Evolutionary conservation across 2,888 invertebrate species (phyloP), one percentile per base, ranked within the genome.

Genomic region (Blera fallax): DNA sequence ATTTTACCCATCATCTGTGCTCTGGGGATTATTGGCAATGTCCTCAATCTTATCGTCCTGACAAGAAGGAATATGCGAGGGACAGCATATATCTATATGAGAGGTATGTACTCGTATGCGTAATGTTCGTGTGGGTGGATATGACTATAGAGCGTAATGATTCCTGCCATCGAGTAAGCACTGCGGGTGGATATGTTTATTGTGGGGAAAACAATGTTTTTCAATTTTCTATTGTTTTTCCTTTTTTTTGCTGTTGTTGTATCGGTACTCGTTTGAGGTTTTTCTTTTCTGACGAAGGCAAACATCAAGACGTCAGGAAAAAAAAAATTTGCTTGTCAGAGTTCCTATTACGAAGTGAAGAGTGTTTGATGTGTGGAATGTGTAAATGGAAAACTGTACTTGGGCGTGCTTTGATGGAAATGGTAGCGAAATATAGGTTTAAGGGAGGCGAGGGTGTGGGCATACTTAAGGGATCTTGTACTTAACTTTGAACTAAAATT

Each of bases 11-110:
- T 94, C 80, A 95, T 96, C 89, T 96, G 95, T 90, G 92, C 94
- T 79, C 93, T 95, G 82, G 96, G 96, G 56, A 95, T 97, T 88
- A 93, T 96, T 72, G 96, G 96, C 50, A 96, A 97, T 91, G 93
- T 96, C 45, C 93, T 97, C 87, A 97, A 96, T 92, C 93, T 97
- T 87, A 93, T 96, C 88, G 96, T 97, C 18, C 93, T 97, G 82
- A 96, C 96, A 45, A 93, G 96, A 81, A 94, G 95, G 84, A 95
- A 96, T 88, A 95, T 96, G 94, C 94, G 95, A 88, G 96, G 96
- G 48, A 95, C 95, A 0, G 96, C 96, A 45, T 96, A 96, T 91
- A 94, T 96, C 90, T 96, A 96, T 92, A 95, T 95, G 95, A 92
- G 95, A 92, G 95, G 95, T 95, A 90, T 93, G 94, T 92, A 80